Base-by-base conservation (phyloP, 2,113 vertebrate species). In the Oryzias celebensis region DNA sequence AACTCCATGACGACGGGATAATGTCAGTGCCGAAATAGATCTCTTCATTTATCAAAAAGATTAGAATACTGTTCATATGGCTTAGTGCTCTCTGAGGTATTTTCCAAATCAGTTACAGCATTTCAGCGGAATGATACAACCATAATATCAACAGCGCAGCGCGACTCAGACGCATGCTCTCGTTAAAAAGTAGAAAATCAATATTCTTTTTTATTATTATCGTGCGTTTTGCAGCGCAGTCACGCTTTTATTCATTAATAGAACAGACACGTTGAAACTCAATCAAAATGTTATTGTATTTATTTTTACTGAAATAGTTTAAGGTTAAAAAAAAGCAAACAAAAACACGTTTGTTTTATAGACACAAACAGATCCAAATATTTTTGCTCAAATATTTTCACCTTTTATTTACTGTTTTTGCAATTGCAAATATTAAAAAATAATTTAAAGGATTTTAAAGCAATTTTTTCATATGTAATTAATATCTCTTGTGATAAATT, bases 11-110 rank as follows among this genome's bases (percentile, higher is more conserved):
- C 52, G 51, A 63, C 15, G 66, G 74, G 81, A 83, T 83, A 80
- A 88, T 87, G 61, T 81, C 77, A 74, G 75, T 7, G 48, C 73
- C 73, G 87, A 87, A 83, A 89, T 85, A 66, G 85, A 85, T 84
- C 85, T 82, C n/a, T 87, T 85, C 80, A 86, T 88, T 88, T 86
- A 79, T 83, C 73, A 78, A 74, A 82, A 81, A 79, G 75, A 86
- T 85, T 78, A 86, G 72, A 86, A 71, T 65, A 73, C 22, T 43
- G 58, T 82, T 88, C 82, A 87, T 87, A 86, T 90, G 84, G 82
- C 88, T 87, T 84, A 88, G 69, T 65, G 5, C 64, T 75, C 62
- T 69, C 2, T 49, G 51, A 62, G 63, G 59, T 58, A 75, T 82
- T 82, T 86, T 90, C 12, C 71, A 86, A 89, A 88, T 89, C 68